phyloP scores from a whole-genome alignment of 2,888 invertebrate species.

The Drosophila cognata region DNA sequence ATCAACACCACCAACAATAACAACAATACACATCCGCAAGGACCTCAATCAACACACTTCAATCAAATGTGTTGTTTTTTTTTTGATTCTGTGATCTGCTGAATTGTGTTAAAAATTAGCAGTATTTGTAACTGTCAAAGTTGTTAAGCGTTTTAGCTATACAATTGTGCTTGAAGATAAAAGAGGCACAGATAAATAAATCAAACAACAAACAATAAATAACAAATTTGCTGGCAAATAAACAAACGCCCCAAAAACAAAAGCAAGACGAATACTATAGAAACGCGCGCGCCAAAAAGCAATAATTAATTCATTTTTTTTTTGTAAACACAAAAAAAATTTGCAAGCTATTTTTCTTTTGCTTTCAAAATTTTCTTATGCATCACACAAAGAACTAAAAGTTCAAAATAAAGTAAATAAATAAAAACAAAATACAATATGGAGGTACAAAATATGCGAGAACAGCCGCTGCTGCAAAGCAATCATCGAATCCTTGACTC shows the following conservation, averaged over 20 bases:
- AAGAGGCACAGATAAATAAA: slow-evolving; percentile 32
- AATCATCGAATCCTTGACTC: slow-evolving; percentile 79
- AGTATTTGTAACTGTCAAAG: slow-evolving; percentile 52
- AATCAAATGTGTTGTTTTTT: neutral
- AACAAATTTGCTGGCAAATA: slow-evolving; percentile 53
- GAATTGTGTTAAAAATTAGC: slow-evolving; percentile 35
- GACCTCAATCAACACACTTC: slow-evolving; percentile 20
- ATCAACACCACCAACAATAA: slow-evolving; percentile 9
- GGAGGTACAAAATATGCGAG: slow-evolving; percentile 81
- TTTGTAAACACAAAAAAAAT: slow-evolving; percentile 11
- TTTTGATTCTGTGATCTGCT: slow-evolving; percentile 8
- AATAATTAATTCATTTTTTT: slow-evolving; percentile 13
- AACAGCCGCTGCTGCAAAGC: slow-evolving; percentile 75
- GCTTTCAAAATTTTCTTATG: slow-evolving; percentile 34
- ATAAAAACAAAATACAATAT: slow-evolving; percentile 62
- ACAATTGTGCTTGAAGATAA: slow-evolving; percentile 27
- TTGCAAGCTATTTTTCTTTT: slow-evolving; percentile 47
- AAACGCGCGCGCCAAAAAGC: slow-evolving; percentile 63
- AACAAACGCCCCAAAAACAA: slow-evolving; percentile 53
- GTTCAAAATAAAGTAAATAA: slow-evolving; percentile 14
- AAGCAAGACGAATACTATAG: slow-evolving; percentile 28
- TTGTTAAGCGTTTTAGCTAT: slow-evolving; percentile 45
- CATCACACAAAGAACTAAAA: slow-evolving; percentile 16
- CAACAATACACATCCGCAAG: slow-evolving; percentile 10
- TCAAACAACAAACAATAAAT: slow-evolving; percentile 57